Base-by-base conservation (phyloP, 1,140 invertebrate species). In the Bilobella aurantiaca region DNA sequence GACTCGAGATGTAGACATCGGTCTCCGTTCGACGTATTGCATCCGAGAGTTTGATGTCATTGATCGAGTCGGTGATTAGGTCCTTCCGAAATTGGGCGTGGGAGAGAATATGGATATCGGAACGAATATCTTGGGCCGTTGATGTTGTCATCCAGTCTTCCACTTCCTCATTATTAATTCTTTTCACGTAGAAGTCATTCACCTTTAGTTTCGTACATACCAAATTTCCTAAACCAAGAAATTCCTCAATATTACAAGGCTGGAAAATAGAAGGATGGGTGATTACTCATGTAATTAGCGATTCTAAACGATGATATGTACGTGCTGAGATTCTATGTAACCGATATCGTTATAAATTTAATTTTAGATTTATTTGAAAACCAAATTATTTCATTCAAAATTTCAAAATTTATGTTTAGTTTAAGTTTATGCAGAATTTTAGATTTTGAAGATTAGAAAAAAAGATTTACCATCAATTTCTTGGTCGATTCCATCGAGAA, bases 401-500 rank as follows among this genome's bases (percentile, higher is more conserved):
- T n/a, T n/a, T n/a, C n/a, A n/a, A n/a, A n/a, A n/a, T n/a, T n/a
- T n/a, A n/a, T n/a, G n/a, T n/a, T n/a, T n/a, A n/a, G n/a, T n/a
- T n/a, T n/a, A n/a, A n/a, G n/a, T n/a, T n/a, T n/a, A n/a, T n/a
- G n/a, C n/a, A n/a, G n/a, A n/a, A n/a, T n/a, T n/a, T n/a, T n/a
- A n/a, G n/a, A n/a, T n/a, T n/a, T n/a, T n/a, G n/a, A n/a, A n/a
- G n/a, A n/a, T n/a, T n/a, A n/a, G n/a, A n/a, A 42, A 62, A 59
- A 21, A 59, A 21, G 18, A 5, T 29, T 46, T 18, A 49, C 64
- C 64, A 8, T 62, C 18, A 32, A 66, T 47, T 5, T 5, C 21
- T 57, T 66, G 64, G 42, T 66, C 42, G n/a, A 1, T 30, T 1
- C 42, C 59, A 29, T 62, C 28, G 2, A 61, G 18, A 21, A 66